Evolutionary conservation across 2,888 invertebrate genomes (phyloP).

Genomic region (Teleogryllus oceanicus): DNA sequence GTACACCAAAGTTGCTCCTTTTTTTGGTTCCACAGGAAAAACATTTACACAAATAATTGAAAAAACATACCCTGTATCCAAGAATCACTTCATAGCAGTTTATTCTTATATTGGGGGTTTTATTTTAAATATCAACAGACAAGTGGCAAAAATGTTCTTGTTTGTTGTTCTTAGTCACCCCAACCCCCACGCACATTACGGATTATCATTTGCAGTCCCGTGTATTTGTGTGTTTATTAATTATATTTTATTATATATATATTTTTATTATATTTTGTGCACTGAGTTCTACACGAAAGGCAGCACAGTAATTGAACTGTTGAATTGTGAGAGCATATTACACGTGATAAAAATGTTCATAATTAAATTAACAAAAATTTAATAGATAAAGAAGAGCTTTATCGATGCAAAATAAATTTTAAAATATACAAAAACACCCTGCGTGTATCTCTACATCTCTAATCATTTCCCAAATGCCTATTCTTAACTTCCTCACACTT

Average conservation of each 20-base stretch:
- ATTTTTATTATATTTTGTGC: slow-evolving; percentile 34
- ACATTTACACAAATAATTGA: slow-evolving; percentile 72
- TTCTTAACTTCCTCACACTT: slow-evolving; percentile 18
- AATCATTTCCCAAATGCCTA: slow-evolving; percentile 18
- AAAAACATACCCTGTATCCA: slow-evolving; percentile 93
- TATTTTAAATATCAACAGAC: slow-evolving; percentile 34
- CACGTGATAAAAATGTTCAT: slow-evolving; percentile 18
- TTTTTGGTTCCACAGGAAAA: slow-evolving; percentile 38
- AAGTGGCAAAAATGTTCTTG: slow-evolving; percentile 35
- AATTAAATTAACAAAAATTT: not conserved
- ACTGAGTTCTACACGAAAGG: slow-evolving; percentile 37
- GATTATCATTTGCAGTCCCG: slow-evolving; percentile 37
- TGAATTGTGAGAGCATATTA: slow-evolving; percentile 34
- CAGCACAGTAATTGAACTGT: slow-evolving; percentile 38
- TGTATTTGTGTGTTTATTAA: slow-evolving; percentile 25
- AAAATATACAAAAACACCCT: slow-evolving; percentile 11
- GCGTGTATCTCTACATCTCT: not conserved
- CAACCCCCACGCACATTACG: slow-evolving; percentile 30
- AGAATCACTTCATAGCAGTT: slow-evolving; percentile 58
- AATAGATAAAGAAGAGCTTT: slow-evolving; percentile 18
- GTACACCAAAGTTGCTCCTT: slow-evolving; percentile 36
- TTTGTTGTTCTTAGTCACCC: slow-evolving; percentile 24
- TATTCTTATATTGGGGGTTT: slow-evolving; percentile 34
- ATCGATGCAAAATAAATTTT: slow-evolving; percentile 12
- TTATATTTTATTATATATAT: slow-evolving; percentile 19